These are phyloP conservation scores for Callithrix jacchus DNA, from an alignment of 2,113 vertebrate genomes.

Conservation along the genomic window DNA sequence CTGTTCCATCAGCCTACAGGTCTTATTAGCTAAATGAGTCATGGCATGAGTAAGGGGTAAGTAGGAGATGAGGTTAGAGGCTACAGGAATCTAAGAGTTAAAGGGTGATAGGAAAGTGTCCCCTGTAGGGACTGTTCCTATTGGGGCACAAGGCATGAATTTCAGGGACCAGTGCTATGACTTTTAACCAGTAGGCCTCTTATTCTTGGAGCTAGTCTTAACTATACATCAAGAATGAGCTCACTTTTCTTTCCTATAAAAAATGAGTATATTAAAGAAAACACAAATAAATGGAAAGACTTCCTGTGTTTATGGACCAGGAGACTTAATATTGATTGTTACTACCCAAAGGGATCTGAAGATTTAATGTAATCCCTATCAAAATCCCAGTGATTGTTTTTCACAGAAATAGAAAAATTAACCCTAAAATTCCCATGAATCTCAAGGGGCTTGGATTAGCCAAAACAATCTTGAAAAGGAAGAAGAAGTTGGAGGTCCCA, in stretches of 20 bases:
- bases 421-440: slow-evolving; percentile 8
- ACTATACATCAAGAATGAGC: not conserved
- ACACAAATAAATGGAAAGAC: not conserved
- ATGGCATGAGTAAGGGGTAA: not conserved
- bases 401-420: not conserved
- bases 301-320: not conserved
- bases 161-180: not conserved
- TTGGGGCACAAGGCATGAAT: not conserved
- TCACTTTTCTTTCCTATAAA: not conserved
- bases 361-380: not conserved
- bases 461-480: slow-evolving; percentile 8
- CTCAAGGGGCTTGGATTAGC: not conserved
- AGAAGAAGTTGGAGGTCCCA: not conserved
- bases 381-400: not conserved
- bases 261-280: not conserved
- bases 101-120: not conserved
- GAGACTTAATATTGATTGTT: not conserved
- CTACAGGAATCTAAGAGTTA: not conserved
- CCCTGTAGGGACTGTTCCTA: not conserved
- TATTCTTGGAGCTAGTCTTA: not conserved
- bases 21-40: not conserved
- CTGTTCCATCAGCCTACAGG: not conserved
- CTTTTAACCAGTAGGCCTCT: not conserved
- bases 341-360: not conserved
- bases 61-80: not conserved